Conservation (phyloP, 2,113 vertebrate genomes). For the Alligator mississippiensis region DNA sequence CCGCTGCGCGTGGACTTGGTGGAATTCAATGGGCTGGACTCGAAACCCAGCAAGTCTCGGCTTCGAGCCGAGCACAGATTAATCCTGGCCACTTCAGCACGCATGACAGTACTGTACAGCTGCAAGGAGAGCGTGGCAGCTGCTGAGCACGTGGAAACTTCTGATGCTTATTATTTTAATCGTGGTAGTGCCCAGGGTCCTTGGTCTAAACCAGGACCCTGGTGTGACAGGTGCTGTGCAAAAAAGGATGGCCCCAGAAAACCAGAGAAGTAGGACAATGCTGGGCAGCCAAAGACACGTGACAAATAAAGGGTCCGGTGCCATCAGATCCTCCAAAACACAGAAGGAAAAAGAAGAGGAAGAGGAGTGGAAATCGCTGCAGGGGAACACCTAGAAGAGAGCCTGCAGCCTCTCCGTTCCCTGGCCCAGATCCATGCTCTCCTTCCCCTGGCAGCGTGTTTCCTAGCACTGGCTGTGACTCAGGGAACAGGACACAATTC, state of each 20-base stretch:
- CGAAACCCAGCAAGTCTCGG: background rate
- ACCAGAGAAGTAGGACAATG: background rate
- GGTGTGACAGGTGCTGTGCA: background rate
- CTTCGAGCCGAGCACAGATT: fast-evolving
- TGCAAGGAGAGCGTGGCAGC: background rate
- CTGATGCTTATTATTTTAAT: too few species aligned
- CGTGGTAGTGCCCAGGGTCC: too few species aligned
- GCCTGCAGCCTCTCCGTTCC: fast-evolving
- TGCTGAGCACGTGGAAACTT: too few species aligned
- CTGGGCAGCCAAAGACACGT: background rate
- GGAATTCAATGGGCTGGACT: background rate
- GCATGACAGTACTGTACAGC: background rate
- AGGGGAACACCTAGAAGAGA: fast-evolving
- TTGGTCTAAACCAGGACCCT: fast-evolving
- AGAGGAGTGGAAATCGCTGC: background rate
- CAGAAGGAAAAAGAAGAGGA: too few species aligned
- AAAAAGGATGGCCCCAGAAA: background rate
- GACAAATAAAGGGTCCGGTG: background rate
- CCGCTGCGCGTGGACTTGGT: background rate
- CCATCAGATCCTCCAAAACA: background rate
- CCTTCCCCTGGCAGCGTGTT: background rate
- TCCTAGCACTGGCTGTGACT: slow-evolving; percentile 64
- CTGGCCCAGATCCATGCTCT: fast-evolving
- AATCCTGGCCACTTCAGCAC: background rate
- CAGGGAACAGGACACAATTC: slow-evolving; percentile 59